Percentiles rank a stretch among this genome's conserved stretches.
These are phyloP conservation scores for Caenorhabditis afra DNA, from an alignment of 2,888 invertebrate species.

Conservation along the genomic window DNA sequence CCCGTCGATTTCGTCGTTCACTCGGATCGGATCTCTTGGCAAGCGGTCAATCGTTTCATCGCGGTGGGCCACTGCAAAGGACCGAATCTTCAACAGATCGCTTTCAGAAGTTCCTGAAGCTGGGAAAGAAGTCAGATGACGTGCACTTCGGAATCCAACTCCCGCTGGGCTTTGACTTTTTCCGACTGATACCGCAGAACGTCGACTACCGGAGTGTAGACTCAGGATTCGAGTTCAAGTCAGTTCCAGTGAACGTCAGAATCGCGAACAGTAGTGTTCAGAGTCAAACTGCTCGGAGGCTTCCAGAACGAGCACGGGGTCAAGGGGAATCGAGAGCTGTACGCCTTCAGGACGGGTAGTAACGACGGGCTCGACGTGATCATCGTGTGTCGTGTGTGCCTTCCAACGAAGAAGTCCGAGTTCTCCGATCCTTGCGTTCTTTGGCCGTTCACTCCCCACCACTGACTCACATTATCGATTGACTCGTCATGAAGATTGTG, in stretches of 20 bases:
- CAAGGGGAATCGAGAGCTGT: neutral
- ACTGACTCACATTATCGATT: too few relatives aligned
- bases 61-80: neutral
- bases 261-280: neutral
- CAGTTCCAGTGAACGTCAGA: neutral
- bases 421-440: too few relatives aligned
- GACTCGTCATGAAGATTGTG: too few relatives aligned
- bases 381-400: too few relatives aligned
- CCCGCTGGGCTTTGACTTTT: neutral
- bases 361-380: too few relatives aligned
- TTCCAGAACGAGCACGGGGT: neutral
- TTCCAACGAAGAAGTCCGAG: too few relatives aligned
- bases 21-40: neutral
- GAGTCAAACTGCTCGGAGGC: neutral
- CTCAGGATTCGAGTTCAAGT: too few relatives aligned
- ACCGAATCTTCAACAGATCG: too few relatives aligned
- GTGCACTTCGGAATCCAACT: neutral
- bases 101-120: conserved; percentile 9
- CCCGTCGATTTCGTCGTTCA: neutral
- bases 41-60: neutral
- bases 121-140: neutral
- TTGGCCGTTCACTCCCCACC: too few relatives aligned
- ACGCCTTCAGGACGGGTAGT: too few relatives aligned
- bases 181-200: neutral
- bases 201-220: too few relatives aligned